phyloP scores from a whole-genome alignment of 1,140 invertebrate genomes.

The Diorhabda elongata region DNA sequence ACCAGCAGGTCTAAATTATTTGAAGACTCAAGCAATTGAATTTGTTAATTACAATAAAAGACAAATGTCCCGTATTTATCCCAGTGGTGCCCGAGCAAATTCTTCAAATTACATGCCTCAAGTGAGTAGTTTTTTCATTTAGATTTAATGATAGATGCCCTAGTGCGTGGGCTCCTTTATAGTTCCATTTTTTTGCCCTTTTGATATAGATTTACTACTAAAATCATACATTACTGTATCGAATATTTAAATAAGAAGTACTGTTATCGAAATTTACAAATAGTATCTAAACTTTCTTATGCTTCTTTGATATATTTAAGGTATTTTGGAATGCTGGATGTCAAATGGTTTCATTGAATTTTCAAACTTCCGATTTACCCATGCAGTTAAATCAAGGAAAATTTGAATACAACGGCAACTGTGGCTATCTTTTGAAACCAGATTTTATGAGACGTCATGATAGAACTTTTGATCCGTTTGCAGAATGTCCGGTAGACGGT shows the following conservation, averaged over 20 bases:
- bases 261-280: too few relatives aligned
- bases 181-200: too few relatives aligned
- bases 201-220: too few relatives aligned
- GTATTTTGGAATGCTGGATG: slow-evolving; percentile 91
- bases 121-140: slow-evolving; percentile 51
- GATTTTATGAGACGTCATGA: slow-evolving; percentile 98
- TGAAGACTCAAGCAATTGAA: slow-evolving; percentile 94
- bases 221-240: too few relatives aligned
- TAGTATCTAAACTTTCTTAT: too few relatives aligned
- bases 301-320: slow-evolving; percentile 45
- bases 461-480: slow-evolving; percentile 97
- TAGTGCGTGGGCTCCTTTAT: too few relatives aligned
- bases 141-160: too few relatives aligned
- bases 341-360: slow-evolving; percentile 99
- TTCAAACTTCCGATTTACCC: slow-evolving; percentile 97
- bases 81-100: slow-evolving; percentile 96
- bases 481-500: slow-evolving; percentile 98
- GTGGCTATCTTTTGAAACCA: slow-evolving; percentile 95
- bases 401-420: slow-evolving; percentile 98
- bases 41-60: slow-evolving; percentile 99
- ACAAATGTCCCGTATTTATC: slow-evolving; percentile 98
- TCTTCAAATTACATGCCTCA: slow-evolving; percentile 99
- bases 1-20: slow-evolving; percentile 87
- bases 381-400: slow-evolving; percentile 99
- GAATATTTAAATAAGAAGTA: too few relatives aligned